Evolutionary conservation across 2,797 vertebrate genomes (phyloP).

Genomic region (Masticophis lateralis): DNA sequence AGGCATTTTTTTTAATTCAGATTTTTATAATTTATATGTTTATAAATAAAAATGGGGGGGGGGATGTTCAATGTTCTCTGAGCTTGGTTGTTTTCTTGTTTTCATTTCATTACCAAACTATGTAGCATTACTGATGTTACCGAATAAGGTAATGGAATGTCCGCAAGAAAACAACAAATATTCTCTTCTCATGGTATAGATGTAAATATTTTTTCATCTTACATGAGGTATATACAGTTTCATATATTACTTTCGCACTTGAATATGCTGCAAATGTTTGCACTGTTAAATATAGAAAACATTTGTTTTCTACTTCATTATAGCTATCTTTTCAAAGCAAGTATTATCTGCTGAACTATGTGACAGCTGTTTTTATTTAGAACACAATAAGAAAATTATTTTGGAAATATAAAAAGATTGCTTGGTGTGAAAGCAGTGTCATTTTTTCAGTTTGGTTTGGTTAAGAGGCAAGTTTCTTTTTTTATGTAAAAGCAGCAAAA

Average conservation of each 20-base stretch:
- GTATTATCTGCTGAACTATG: not conserved
- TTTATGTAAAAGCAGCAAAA: slow-evolving; percentile 50
- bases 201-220: not conserved
- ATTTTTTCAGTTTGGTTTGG: slow-evolving; percentile 49
- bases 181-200: not conserved
- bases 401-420: slow-evolving; percentile 39
- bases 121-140: not conserved
- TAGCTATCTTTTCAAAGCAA: not conserved
- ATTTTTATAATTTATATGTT: not conserved
- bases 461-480: slow-evolving; percentile 50
- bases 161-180: not conserved
- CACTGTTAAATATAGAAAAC: not conserved
- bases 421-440: slow-evolving; percentile 44
- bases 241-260: not conserved
- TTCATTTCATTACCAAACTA: not conserved
- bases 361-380: slow-evolving; percentile 38
- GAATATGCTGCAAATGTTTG: not conserved
- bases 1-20: not conserved
- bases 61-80: not conserved
- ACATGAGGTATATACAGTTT: not conserved
- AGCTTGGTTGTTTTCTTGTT: not conserved
- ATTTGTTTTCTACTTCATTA: not conserved
- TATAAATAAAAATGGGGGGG: not conserved
- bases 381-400: slow-evolving; percentile 15
- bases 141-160: not conserved